Evolutionary conservation across 2,797 vertebrate genomes (phyloP).

Genomic region (Sarcoramphus papa): DNA sequence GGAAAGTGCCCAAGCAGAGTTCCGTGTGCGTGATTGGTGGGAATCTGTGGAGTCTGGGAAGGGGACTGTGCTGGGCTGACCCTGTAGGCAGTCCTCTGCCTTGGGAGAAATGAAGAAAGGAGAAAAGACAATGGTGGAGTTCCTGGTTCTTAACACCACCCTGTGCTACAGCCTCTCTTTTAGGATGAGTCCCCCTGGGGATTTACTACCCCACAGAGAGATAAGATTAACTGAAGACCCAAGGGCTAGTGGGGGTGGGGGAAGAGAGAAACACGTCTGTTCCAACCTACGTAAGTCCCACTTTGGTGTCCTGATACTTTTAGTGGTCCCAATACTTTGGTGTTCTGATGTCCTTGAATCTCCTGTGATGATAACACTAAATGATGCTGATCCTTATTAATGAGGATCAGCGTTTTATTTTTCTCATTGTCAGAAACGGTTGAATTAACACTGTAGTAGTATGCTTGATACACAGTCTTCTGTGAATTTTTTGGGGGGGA

Average conservation of each 20-base stretch:
- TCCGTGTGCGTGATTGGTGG: fast-evolving
- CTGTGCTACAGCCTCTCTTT: not conserved
- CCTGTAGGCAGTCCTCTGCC: not conserved
- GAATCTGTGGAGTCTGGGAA: not conserved
- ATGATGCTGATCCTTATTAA: not conserved
- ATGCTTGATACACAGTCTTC: not conserved
- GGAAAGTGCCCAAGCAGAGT: not conserved
- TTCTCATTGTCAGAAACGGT: not conserved
- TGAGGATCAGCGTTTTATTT: not conserved
- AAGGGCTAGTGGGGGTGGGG: not conserved
- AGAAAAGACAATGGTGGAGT: not conserved
- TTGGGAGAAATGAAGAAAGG: not conserved
- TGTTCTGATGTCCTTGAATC: not conserved
- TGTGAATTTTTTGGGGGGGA: not conserved
- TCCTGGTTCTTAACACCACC: not conserved
- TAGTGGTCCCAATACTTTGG: not conserved
- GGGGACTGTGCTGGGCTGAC: not conserved
- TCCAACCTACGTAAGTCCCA: not conserved
- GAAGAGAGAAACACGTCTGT: not conserved
- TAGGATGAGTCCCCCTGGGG: not conserved
- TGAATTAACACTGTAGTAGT: not conserved
- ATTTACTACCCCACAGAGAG: not conserved
- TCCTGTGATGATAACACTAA: not conserved
- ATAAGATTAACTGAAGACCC: not conserved
- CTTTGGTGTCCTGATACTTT: not conserved